phyloP scores from a whole-genome alignment of 1,140 invertebrate genomes.

The Trissolcus basalis region DNA sequence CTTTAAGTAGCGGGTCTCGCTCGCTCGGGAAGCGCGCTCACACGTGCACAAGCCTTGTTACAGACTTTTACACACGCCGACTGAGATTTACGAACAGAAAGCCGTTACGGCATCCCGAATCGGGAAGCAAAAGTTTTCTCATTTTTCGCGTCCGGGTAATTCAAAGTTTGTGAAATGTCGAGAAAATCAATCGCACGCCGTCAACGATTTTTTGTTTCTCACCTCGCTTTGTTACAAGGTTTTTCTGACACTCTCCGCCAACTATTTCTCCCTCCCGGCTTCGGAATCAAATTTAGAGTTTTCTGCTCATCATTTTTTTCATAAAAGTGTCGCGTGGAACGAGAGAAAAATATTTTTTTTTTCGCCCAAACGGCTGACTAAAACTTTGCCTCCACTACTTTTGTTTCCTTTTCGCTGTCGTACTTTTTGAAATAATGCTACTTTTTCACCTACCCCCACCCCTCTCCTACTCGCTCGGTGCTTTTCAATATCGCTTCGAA shows the following conservation, averaged over 20 bases:
- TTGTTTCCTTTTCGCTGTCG: too few relatives aligned
- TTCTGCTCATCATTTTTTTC: neutral
- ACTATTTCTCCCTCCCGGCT: too few relatives aligned
- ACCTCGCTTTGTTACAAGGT: neutral
- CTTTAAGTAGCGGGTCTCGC: constrained; percentile 21
- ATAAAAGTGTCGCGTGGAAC: too few relatives aligned
- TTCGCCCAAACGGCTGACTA: too few relatives aligned
- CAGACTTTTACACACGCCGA: constrained; percentile 50
- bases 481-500: too few relatives aligned
- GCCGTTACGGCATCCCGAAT: constrained; percentile 69
- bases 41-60: constrained; percentile 48
- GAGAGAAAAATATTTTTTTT: too few relatives aligned
- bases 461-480: too few relatives aligned
- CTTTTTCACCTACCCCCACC: too few relatives aligned
- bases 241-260: neutral
- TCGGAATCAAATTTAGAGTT: constrained; percentile 1
- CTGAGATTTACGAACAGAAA: constrained; percentile 53
- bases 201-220: constrained; percentile 37
- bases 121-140: constrained; percentile 71
- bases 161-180: constrained; percentile 69
- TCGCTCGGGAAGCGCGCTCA: constrained; percentile 35
- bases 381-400: too few relatives aligned
- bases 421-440: too few relatives aligned
- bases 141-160: constrained; percentile 70
- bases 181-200: constrained; percentile 70